Base-by-base conservation (phyloP, 2,113 vertebrate genomes). In the Zonotrichia leucophrys region DNA sequence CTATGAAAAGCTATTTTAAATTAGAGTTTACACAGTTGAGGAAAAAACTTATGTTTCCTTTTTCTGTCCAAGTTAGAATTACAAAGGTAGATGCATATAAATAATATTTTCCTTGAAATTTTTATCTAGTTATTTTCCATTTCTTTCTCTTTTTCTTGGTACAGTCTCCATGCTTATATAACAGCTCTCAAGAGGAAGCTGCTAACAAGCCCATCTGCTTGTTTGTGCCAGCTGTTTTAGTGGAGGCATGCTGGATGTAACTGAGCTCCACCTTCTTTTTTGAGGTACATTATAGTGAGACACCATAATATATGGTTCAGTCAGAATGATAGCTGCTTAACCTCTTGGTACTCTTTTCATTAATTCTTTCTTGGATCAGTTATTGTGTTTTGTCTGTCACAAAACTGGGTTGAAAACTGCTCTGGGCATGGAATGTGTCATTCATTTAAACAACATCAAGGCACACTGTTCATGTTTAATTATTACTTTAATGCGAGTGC, bases 391-490 rank as follows among this genome's bases (percentile, higher is more conserved):
- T 94, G 95, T 96, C 83, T 96, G 93, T 94, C 80, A 68, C 83
- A 95, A 68, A 97, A 68, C 73, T 90, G 90, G 69, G 53, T 87
- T 95, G 94, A 95, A 95, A 94, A 90, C 73, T 96, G 90, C 85
- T 91, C 83, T 82, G 87, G 88, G 94, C 96, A 90, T 93, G 88
- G 92, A 97, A 96, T 94, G 60, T 90, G 95, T 96, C 86, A 93
- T 96, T 96, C 92, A 94, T 97, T 96, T 95, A 95, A 96, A 93
- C 76, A 83, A 90, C 83, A 95, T 92, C 83, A 94, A 96, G 92
- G 92, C 86, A n/a, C 56, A 53, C 64, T 94, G 94, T 94, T 96
- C 90, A 92, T 94, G 89, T 94, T 94, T 95, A 94, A 95, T 97
- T 96, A 92, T 88, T 93, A 82, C 94, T 93, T 96, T 96, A 96